A percentile compares a stretch with the other conserved stretches of the same genome.
Evolutionary conservation across 2,888 invertebrate genomes (phyloP).

Genomic region (Lordiphosa andalusiaca): DNA sequence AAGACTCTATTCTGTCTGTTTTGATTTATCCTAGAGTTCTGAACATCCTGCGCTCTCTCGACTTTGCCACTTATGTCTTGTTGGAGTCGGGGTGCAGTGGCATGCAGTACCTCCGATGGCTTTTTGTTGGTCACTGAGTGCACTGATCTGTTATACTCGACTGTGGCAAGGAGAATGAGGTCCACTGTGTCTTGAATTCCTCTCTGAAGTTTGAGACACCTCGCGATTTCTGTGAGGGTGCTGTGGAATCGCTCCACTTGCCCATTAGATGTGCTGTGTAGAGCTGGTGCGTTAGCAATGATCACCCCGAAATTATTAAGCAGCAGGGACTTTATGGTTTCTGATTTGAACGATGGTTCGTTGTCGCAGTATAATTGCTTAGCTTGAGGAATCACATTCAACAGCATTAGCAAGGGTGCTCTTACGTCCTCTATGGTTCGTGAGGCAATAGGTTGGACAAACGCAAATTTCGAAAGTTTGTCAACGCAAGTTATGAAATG

Average conservation of each 20-base stretch:
- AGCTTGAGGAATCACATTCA: slow-evolving; percentile 9
- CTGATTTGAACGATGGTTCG: slow-evolving; percentile 10
- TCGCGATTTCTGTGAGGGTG: too few relatives aligned
- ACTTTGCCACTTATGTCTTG: too few relatives aligned
- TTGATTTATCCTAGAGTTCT: background rate
- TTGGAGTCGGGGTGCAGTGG: too few relatives aligned
- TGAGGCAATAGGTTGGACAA: slow-evolving; percentile 2
- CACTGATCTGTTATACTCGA: background rate
- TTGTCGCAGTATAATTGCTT: slow-evolving; percentile 16
- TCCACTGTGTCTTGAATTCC: too few relatives aligned
- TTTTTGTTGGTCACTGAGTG: slow-evolving; percentile 6
- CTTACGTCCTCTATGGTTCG: slow-evolving; percentile 2
- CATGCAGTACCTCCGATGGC: too few relatives aligned
- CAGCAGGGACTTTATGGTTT: slow-evolving; percentile 10
- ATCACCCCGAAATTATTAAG: background rate
- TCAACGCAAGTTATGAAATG: slow-evolving; percentile 5
- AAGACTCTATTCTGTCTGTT: slow-evolving; percentile 1
- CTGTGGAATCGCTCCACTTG: too few relatives aligned
- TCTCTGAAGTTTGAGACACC: too few relatives aligned
- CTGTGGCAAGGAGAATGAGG: background rate
- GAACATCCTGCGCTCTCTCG: too few relatives aligned
- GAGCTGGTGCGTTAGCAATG: slow-evolving; percentile 1
- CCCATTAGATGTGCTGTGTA: slow-evolving; percentile 2
- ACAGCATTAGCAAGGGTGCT: slow-evolving; percentile 1
- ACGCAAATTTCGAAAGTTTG: slow-evolving; percentile 1